A percentile compares a stretch with the other conserved stretches of the same genome.
Conservation (phyloP, 2,113 vertebrate genomes). For the Tupaia tana region DNA sequence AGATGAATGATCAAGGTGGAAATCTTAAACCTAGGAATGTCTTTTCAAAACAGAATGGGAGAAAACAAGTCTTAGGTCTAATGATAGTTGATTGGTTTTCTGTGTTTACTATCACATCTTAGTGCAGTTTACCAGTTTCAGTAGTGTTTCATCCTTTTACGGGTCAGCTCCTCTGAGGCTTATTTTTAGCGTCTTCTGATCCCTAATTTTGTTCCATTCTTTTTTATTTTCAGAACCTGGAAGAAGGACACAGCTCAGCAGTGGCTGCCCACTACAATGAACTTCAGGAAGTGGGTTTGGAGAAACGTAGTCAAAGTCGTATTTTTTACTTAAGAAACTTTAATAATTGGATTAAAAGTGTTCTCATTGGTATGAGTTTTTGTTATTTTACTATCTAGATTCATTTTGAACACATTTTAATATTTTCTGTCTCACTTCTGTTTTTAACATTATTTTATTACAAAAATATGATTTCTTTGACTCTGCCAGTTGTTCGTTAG, state of each 20-base stretch:
- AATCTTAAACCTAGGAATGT: conserved; percentile 6
- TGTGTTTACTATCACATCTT: neutral
- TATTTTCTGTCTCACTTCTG: conserved; percentile 20
- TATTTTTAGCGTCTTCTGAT: neutral
- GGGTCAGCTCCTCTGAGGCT: neutral
- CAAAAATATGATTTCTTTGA: neutral
- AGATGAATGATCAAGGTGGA: conserved; percentile 12
- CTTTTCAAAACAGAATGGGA: neutral
- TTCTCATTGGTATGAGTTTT: conserved; percentile 93
- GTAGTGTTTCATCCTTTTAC: neutral
- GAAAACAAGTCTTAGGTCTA: neutral
- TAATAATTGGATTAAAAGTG: conserved; percentile 99
- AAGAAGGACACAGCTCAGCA: conserved; percentile 89
- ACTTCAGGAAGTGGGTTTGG: conserved; percentile 94
- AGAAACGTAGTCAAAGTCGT: conserved; percentile 92
- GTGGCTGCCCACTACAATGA: conserved; percentile 97
- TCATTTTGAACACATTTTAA: neutral
- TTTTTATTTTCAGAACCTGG: conserved; percentile 77
- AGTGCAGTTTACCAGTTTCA: neutral
- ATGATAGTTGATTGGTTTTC: neutral
- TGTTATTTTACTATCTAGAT: neutral
- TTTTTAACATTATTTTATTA: conserved; percentile 11
- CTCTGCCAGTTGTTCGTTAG: neutral
- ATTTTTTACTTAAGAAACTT: conserved; percentile 98
- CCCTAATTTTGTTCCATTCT: conserved; percentile 43